Base-by-base conservation (phyloP, 2,797 vertebrate species). In the Sebastes cheni region DNA sequence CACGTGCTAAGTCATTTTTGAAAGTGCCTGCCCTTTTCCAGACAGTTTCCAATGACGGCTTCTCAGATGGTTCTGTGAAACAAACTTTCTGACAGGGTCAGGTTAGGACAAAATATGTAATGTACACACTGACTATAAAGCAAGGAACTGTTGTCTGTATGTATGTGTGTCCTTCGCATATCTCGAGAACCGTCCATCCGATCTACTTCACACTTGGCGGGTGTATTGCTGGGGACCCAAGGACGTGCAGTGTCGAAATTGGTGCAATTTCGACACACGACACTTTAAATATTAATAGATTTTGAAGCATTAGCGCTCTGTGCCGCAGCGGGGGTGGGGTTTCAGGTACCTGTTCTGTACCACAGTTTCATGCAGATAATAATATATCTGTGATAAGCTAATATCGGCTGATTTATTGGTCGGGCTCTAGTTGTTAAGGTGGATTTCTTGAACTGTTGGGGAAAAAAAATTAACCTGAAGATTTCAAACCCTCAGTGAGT, bases 241-340 rank as follows among this genome's bases (percentile, higher is more conserved):
- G 9, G 13, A 14, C 0, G 23, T 58, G 25, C 58, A 6, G 9
- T 60, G 56, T 5, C 0, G 27, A 30, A 30, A 8, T 60, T 60
- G 16, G 18, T 30, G 58, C 16, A 18, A 32, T 61, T 30, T 60
- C 16, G 0, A 60, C 27, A 60, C 23, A 16, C 14, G 25, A 25
- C 23, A 5, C 8, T 60, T 60, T 18, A 2, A 2, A 30, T 29
- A 60, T 60, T 30, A 30, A 46, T 46, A 46, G 0, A 46, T 0
- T 46, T 18, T 46, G 42, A 46, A 46, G 42, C 16, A 0, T 0
- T 46, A 46, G 42, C 16, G 0, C 14, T 46, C 42, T 46, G 16
- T 46, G 42, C 42, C 0, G 42, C 42, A 8, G 14, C 39, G 16
- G 42, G 39, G 42, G 6, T 7, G 42, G 42, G 42, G 42, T 18